Evolutionary conservation across 2,797 vertebrate species (phyloP).

Genomic region (Rhinichthys osculus): DNA sequence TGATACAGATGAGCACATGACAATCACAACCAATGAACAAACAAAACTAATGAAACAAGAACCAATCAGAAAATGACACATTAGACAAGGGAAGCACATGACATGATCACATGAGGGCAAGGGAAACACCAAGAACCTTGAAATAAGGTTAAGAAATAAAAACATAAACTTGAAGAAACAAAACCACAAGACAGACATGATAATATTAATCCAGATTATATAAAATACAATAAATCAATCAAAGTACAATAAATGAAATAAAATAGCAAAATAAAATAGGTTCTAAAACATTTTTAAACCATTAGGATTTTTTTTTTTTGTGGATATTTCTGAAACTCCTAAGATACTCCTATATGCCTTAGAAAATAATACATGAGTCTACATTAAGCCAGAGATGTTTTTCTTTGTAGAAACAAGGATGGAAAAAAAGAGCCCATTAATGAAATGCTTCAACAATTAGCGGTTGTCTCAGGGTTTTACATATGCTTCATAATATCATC

Average conservation of each 20-base stretch:
- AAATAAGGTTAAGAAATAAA: not conserved
- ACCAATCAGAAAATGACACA: not conserved
- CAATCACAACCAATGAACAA: not conserved
- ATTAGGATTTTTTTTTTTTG: not conserved
- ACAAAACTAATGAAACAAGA: not conserved
- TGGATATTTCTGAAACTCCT: not conserved
- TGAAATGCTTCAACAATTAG: slow-evolving; percentile 39
- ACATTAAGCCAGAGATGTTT: slow-evolving; percentile 4
- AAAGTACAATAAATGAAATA: not conserved
- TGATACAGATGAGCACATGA: not conserved
- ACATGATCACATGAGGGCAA: not conserved
- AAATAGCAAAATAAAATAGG: not conserved
- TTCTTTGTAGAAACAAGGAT: not conserved
- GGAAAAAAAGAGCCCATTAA: not conserved
- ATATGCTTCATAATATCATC: slow-evolving; percentile 33
- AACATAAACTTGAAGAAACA: not conserved
- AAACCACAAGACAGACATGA: not conserved
- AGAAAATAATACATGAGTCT: not conserved
- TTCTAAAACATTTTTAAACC: not conserved
- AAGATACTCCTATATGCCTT: not conserved
- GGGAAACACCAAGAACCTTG: not conserved
- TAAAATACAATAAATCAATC: not conserved
- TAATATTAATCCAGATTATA: too few relatives aligned
- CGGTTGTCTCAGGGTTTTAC: slow-evolving; percentile 8
- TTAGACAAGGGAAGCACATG: not conserved